phyloP scores from a whole-genome alignment of 1,140 invertebrate species.

The Drosophila varians region DNA sequence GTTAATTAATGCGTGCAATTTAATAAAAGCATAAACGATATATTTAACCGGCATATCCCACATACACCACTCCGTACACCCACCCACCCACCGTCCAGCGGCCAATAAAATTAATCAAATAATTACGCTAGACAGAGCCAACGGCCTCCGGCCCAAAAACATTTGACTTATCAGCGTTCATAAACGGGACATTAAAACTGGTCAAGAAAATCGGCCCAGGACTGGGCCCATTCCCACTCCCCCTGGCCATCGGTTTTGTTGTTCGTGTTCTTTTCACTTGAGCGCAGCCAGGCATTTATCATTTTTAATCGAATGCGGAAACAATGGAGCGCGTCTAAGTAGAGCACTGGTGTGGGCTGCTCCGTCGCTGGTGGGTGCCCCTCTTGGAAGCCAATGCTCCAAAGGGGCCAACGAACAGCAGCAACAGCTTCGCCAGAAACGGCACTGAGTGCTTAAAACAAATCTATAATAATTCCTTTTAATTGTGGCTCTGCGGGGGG shows the following conservation, averaged over 20 bases:
- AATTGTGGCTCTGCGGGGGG: slow-evolving; percentile 58
- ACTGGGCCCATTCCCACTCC: slow-evolving; percentile 11
- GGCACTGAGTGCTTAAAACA: slow-evolving; percentile 60
- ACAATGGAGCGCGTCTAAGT: slow-evolving; percentile 80
- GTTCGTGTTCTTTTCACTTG: slow-evolving; percentile 58
- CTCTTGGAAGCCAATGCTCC: slow-evolving; percentile 22
- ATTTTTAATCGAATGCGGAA: slow-evolving; percentile 82
- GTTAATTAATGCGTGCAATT: slow-evolving; percentile 80
- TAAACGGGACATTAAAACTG: slow-evolving; percentile 77
- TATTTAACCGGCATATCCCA: slow-evolving; percentile 55
- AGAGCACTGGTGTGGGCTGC: slow-evolving; percentile 63
- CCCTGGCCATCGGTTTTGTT: not conserved
- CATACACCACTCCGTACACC: too few species aligned
- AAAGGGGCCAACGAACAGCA: slow-evolving; percentile 63
- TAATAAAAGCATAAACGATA: slow-evolving; percentile 80
- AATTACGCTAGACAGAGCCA: slow-evolving; percentile 57
- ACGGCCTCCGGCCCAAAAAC: slow-evolving; percentile 12
- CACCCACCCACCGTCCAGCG: slow-evolving; percentile 1
- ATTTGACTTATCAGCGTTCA: slow-evolving; percentile 70
- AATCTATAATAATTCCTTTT: slow-evolving; percentile 79
- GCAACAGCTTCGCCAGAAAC: slow-evolving; percentile 20
- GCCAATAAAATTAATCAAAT: slow-evolving; percentile 82
- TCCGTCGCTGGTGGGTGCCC: slow-evolving; percentile 47
- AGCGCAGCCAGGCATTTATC: slow-evolving; percentile 74
- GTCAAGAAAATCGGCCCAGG: slow-evolving; percentile 55